Base-by-base conservation (phyloP, 2,888 invertebrate species). In the Bembecia ichneumoniformis region DNA sequence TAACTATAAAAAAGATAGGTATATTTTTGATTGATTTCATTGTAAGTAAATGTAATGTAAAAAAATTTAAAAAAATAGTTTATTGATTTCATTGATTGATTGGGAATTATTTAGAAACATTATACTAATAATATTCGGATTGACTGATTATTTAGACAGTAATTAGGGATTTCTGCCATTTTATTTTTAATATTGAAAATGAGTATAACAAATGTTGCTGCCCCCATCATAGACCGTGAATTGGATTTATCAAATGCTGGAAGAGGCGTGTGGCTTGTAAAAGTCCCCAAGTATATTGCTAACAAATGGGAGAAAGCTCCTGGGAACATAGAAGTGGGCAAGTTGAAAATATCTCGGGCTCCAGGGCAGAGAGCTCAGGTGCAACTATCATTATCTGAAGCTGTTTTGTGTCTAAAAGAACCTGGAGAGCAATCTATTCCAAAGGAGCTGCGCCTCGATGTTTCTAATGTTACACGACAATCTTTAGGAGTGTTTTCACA, bases 251-350 rank as follows among this genome's bases (percentile, higher is more conserved):
- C 94, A 14, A 96, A 96, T 74, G 94, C 96, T 14, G 93, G 93
- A 14, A 90, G 97, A 64, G 97, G 97, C 52, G 96, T 98, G 10
- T 98, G 98, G 98, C 89, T 98, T 5, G 98, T 98, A 0, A 98
- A 98, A 86, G 94, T 94, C 9, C 98, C 98, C 1, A 98, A 98
- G 84, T 98, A 98, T 77, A 93, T 98, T 61, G 95, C 97, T 3
- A 95, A 95, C 64, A 93, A 94, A 87, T 98, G 98, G 98, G 95
- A 96, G 71, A 96, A 95, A 73, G 93, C 96, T 7, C 91, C 94
- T n/a, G 94, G 95, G 44, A 94, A 94, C 69, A 92, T 95, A 67
- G 97, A 97, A 88, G 97, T 98, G 45, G 98, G 97, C 11, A 96
- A 96, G 80, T 86, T 98, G 49, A 94, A 93, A 70, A 98, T 98